Evolutionary conservation across 2,113 vertebrate genomes (phyloP).

Genomic region (Capreolus pygargus): DNA sequence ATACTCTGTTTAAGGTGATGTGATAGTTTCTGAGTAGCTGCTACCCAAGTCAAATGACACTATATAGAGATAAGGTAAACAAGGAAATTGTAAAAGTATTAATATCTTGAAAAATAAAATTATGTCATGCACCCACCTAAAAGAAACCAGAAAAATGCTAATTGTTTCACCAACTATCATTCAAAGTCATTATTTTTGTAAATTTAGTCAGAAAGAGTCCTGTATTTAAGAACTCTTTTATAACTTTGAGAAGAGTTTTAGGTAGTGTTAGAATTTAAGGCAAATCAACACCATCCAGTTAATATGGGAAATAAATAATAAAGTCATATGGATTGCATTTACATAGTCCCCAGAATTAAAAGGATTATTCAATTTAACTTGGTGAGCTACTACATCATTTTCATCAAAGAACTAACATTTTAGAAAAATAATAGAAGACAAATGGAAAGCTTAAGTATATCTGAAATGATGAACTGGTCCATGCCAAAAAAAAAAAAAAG

Average conservation of each 20-base stretch:
- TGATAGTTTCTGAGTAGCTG: background rate
- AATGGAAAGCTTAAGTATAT: slow-evolving; percentile 10
- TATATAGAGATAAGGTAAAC: background rate
- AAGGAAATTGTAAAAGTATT: background rate
- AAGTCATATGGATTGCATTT: background rate
- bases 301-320: slow-evolving; percentile 22
- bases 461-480: background rate
- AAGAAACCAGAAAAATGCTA: background rate
- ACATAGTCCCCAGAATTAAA: slow-evolving; percentile 18
- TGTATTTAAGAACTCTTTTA: slow-evolving; percentile 6
- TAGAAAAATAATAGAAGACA: slow-evolving; percentile 34
- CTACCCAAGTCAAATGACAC: background rate
- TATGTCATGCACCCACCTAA: background rate
- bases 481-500: background rate
- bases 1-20: background rate
- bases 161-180: background rate
- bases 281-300: background rate
- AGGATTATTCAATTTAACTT: slow-evolving; percentile 46
- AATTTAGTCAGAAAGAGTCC: background rate
- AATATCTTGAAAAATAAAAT: slow-evolving; percentile 11
- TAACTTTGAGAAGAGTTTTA: background rate
- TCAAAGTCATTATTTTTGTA: slow-evolving; percentile 12
- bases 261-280: background rate
- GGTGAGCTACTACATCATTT: slow-evolving; percentile 13
- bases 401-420: slow-evolving; percentile 37